Percentiles rank a stretch among this genome's conserved stretches.
phyloP scores from a whole-genome alignment of 1,140 invertebrate species.

The Neocloeon triangulifer region DNA sequence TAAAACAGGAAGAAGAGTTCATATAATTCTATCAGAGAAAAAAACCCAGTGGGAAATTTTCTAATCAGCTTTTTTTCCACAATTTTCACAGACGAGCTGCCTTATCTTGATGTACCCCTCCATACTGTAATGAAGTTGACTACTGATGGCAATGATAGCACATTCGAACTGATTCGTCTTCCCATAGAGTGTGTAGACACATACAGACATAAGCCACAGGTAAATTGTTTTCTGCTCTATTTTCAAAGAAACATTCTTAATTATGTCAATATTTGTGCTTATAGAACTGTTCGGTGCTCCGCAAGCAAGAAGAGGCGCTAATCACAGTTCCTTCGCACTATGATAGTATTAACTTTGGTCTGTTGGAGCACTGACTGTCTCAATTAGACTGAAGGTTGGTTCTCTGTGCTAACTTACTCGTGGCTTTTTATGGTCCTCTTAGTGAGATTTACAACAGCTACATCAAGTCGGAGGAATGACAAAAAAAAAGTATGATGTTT shows the following conservation, averaged over 20 bases:
- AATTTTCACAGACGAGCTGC: conserved; percentile 48
- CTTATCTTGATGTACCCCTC: conserved; percentile 75
- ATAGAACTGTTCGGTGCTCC: conserved; percentile 35
- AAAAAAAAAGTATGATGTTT: no score
- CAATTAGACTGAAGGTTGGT: no score
- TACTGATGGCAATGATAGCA: conserved; percentile 60
- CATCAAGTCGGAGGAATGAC: no score
- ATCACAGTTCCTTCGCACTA: conserved; percentile 45
- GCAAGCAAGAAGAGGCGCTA: conserved; percentile 36
- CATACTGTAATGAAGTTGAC: conserved; percentile 76
- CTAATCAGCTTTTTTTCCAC: neutral
- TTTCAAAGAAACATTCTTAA: conserved; percentile 1
- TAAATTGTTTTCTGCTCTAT: conserved; percentile 11
- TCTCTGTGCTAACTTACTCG: no score
- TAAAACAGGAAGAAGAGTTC: neutral
- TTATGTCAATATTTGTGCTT: conserved; percentile 11
- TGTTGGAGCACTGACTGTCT: no score
- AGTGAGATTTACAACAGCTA: no score
- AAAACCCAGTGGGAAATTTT: neutral
- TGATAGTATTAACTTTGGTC: no score
- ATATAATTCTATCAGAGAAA: neutral
- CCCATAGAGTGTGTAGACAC: conserved; percentile 72
- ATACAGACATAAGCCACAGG: conserved; percentile 40
- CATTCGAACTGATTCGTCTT: conserved; percentile 54
- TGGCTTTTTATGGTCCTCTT: no score